Evolutionary conservation across 2,113 vertebrate genomes (phyloP).

Genomic region (Butorides virescens): DNA sequence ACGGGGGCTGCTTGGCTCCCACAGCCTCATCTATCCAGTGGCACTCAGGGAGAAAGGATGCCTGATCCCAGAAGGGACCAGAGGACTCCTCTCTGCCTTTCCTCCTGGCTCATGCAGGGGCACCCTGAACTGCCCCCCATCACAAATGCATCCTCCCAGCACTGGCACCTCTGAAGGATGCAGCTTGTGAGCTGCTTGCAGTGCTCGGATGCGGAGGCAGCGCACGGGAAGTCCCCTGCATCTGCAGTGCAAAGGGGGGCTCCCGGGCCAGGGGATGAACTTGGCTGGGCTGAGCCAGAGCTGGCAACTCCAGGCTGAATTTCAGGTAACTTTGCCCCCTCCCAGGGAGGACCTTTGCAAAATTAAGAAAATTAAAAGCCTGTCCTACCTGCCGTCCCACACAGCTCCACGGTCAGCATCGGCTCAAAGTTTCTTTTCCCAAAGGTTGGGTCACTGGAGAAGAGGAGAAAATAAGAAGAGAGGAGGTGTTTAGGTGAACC

Average conservation of each 20-base stretch:
- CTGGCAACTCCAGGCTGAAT: neutral
- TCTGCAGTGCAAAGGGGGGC: neutral
- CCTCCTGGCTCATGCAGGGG: neutral
- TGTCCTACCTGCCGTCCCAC: conserved; percentile 93
- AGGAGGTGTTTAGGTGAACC: neutral
- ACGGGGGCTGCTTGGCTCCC: neutral
- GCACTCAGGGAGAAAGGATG: neutral
- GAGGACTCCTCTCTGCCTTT: neutral
- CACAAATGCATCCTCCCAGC: rapidly evolving
- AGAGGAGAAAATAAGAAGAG: neutral
- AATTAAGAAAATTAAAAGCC: neutral
- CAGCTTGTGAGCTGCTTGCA: neutral
- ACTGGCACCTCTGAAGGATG: neutral
- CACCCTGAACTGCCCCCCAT: neutral
- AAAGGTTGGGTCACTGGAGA: conserved; percentile 67
- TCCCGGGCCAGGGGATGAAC: neutral
- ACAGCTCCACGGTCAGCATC: conserved; percentile 89
- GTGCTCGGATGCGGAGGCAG: neutral
- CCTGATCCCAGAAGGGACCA: neutral
- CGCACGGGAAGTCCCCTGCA: rapidly evolving
- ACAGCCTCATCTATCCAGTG: neutral
- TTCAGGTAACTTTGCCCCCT: neutral
- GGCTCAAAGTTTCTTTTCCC: conserved; percentile 89
- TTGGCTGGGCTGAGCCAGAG: neutral
- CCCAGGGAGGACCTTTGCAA: neutral